Evolutionary conservation across 2,888 invertebrate species (phyloP).

Genomic region (Ametastegia equiseti): DNA sequence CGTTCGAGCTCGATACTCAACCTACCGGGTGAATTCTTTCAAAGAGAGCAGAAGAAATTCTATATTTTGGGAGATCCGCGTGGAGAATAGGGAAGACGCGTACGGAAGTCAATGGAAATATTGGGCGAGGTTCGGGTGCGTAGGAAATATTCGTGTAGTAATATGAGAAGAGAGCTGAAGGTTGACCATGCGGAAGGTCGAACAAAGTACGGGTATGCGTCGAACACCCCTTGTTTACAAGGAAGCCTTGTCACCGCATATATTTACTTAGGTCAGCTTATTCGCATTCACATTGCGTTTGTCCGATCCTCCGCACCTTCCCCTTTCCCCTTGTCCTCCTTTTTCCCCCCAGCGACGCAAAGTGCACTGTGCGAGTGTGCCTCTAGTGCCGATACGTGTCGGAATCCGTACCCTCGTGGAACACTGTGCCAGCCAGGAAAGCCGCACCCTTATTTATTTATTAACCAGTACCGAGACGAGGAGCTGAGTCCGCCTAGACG

Average conservation of each 20-base stretch:
- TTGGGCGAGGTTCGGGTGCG: no score
- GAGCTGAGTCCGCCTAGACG: constrained; percentile 9
- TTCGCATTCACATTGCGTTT: constrained; percentile 65
- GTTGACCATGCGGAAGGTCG: constrained; percentile 24
- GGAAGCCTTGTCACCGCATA: constrained; percentile 69
- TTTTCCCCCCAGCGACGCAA: constrained; percentile 50
- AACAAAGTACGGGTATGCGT: constrained; percentile 52
- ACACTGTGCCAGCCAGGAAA: constrained; percentile 50
- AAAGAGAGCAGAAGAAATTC: no score
- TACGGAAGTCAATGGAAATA: no score
- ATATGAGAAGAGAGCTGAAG: neutral
- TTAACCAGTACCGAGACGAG: neutral
- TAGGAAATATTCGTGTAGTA: neutral
- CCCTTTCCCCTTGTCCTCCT: neutral
- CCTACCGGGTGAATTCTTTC: no score
- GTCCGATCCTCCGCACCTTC: constrained; percentile 51
- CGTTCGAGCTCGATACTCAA: no score
- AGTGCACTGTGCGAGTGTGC: constrained; percentile 72
- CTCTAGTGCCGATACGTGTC: constrained; percentile 68
- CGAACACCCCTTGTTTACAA: constrained; percentile 70
- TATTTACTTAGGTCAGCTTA: constrained; percentile 65
- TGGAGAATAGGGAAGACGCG: no score
- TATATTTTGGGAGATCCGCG: no score
- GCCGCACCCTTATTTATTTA: constrained; percentile 48
- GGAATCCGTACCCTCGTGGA: constrained; percentile 59